Conservation (phyloP, 2,113 vertebrate species). For the Catharus fuscescens region DNA sequence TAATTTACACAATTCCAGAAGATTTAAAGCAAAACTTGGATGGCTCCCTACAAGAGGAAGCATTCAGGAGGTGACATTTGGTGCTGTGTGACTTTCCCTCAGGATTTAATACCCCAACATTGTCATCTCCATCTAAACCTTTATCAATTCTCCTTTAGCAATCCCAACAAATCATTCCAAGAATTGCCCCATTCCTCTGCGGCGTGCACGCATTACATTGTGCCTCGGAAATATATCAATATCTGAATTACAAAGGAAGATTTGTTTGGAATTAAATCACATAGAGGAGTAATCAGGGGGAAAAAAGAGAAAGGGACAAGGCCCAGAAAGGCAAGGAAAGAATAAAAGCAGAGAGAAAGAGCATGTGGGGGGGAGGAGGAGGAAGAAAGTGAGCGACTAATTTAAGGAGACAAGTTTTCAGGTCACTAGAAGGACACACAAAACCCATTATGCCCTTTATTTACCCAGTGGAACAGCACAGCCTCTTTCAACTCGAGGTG, state of each 20-base stretch:
- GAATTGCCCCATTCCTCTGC: neutral
- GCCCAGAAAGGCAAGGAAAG: neutral
- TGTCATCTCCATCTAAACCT: neutral
- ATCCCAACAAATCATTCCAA: neutral
- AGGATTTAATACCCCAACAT: neutral
- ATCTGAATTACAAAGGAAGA: neutral
- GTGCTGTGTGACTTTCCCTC: neutral
- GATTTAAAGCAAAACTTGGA: neutral
- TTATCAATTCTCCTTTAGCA: neutral
- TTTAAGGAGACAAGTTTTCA: conserved; percentile 54
- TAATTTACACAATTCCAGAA: neutral
- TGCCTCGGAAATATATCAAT: neutral
- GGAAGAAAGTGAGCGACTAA: conserved; percentile 19
- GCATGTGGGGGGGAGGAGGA: neutral
- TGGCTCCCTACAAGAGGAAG: neutral
- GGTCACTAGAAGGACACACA: conserved; percentile 44
- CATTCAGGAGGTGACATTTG: neutral
- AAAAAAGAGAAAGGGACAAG: neutral
- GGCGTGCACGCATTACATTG: fast-evolving
- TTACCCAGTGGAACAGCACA: conserved; percentile 7
- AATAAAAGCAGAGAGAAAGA: neutral
- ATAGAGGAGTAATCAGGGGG: neutral
- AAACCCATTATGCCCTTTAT: conserved; percentile 33
- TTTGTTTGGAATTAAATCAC: neutral
- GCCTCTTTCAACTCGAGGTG: conserved; percentile 1